phyloP scores from a whole-genome alignment of 2,113 vertebrate species.

The Pelecanoides urinatrix region DNA sequence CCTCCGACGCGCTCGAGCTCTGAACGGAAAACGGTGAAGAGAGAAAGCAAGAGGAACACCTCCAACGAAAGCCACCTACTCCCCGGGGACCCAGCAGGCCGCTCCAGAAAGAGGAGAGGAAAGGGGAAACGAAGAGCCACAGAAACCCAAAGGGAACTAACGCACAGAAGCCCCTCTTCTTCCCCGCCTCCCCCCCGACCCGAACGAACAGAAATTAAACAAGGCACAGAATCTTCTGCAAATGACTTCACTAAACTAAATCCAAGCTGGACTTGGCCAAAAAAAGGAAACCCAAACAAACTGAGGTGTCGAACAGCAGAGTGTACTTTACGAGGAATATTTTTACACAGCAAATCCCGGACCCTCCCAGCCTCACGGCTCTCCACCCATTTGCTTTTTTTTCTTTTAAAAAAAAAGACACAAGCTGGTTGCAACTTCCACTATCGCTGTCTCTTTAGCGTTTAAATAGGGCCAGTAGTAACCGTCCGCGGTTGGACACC shows the following conservation, averaged over 20 bases:
- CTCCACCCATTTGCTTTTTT: constrained; percentile 65
- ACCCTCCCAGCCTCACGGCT: constrained; percentile 76
- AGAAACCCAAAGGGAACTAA: constrained; percentile 59
- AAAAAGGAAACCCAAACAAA: constrained; percentile 71
- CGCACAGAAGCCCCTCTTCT: constrained; percentile 61
- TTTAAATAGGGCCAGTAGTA: constrained; percentile 75
- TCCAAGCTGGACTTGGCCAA: constrained; percentile 80
- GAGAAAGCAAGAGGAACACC: constrained; percentile 9
- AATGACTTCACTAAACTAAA: constrained; percentile 93
- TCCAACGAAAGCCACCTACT: constrained; percentile 6
- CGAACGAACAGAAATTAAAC: constrained; percentile 82
- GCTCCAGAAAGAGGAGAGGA: constrained; percentile 57
- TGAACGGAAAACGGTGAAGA: constrained; percentile 58
- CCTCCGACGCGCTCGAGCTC: constrained; percentile 67
- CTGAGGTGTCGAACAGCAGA: constrained; percentile 90
- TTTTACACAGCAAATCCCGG: constrained; percentile 79
- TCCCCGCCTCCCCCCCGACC: constrained; percentile 56
- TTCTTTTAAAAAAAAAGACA: constrained; percentile 42
- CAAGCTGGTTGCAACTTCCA: constrained; percentile 73
- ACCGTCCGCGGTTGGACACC: constrained; percentile 77
- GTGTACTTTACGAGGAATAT: constrained; percentile 86
- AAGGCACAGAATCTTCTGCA: constrained; percentile 99
- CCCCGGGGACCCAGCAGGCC: constrained; percentile 74
- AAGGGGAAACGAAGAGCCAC: constrained; percentile 32
- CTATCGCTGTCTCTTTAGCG: constrained; percentile 75